These are phyloP conservation scores for Charaxes varanes DNA, from an alignment of 1,140 invertebrate species.

Conservation along the genomic window DNA sequence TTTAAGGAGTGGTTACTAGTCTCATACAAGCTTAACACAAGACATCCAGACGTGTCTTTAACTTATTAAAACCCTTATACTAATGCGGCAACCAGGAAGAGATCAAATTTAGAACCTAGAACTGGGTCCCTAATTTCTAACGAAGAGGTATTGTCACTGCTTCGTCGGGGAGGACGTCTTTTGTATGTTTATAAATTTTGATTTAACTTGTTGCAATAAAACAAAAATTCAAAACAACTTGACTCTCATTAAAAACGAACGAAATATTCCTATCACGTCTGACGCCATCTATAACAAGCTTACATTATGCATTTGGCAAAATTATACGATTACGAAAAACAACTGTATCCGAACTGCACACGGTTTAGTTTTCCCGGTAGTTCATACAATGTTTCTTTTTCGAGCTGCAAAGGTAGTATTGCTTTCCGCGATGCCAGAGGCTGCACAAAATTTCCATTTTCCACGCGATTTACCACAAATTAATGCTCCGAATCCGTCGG, in stretches of 20 bases:
- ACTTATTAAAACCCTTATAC: too few relatives aligned
- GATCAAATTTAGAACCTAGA: too few relatives aligned
- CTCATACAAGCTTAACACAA: too few relatives aligned
- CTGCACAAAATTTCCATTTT: slow-evolving; percentile 72
- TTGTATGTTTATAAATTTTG: slow-evolving; percentile 1
- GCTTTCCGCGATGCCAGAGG: slow-evolving; percentile 39
- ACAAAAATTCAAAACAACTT: slow-evolving; percentile 19
- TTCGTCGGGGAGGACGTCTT: too few relatives aligned
- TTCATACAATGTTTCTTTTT: not conserved
- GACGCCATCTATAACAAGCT: slow-evolving; percentile 15
- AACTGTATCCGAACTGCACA: slow-evolving; percentile 5
- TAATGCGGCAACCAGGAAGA: too few relatives aligned
- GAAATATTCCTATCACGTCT: slow-evolving; percentile 35
- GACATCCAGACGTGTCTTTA: too few relatives aligned
- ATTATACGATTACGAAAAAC: slow-evolving; percentile 9
- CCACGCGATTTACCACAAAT: slow-evolving; percentile 69
- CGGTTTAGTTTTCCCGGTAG: not conserved
- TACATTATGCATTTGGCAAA: slow-evolving; percentile 4
- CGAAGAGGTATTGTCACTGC: too few relatives aligned
- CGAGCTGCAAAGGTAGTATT: slow-evolving; percentile 25
- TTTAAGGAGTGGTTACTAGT: too few relatives aligned
- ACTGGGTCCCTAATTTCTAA: too few relatives aligned
- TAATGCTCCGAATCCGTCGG: slow-evolving; percentile 64
- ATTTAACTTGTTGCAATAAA: not conserved
- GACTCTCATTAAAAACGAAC: slow-evolving; percentile 27